Base-by-base conservation (phyloP, 2,888 invertebrate genomes). In the Trichogramma dendrolimi region DNA sequence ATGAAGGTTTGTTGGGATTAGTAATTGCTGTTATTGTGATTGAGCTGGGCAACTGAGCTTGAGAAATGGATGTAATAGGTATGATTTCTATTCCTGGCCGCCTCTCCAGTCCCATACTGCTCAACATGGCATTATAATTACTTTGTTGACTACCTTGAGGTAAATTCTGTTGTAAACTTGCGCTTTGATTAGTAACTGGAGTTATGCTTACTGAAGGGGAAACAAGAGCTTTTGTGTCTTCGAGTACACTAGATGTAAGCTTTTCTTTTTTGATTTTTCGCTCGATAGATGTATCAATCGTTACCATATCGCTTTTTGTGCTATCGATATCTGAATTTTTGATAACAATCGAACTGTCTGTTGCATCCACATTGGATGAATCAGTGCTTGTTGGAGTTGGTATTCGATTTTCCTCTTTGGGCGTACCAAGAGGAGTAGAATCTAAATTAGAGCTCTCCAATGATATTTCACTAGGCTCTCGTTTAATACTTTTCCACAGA, bases 81-180 rank as follows among this genome's bases (percentile, higher is more conserved):
- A 94, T 91, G 55, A 94, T 91, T 80, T 94, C 94, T 65, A 94
- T 92, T 3, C 90, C 90, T 0, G 89, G 87, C 41, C 90, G 81
- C 61, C 88, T 82, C 69, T 90, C 89, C 51, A 88, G 78, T 62
- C 86, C 84, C 76, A 83, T 82, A 11, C 81, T 81, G 38, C 83
- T 81, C 44, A 88, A 75, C 76, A 87, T 84, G 8, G 87, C 85
- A 42, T 85, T 84, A 61, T 83, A 81, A 70, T 80, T 81, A 6
- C 80, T 75, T 4, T 39, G n/a, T 27, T 27, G 27, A 27, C 27
- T 27, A 27, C 27, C 27, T 27, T 27, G 27, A 27, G 27, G 1
- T 3, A 27, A 2, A 27, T 83, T 76, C 66, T 80, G 82, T n/a
- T 80, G 74, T 10, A 82, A 80, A 27, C 68, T 71, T 60, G 72